phyloP scores from a whole-genome alignment of 2,888 invertebrate genomes.

The Exocentrus adspersus region DNA sequence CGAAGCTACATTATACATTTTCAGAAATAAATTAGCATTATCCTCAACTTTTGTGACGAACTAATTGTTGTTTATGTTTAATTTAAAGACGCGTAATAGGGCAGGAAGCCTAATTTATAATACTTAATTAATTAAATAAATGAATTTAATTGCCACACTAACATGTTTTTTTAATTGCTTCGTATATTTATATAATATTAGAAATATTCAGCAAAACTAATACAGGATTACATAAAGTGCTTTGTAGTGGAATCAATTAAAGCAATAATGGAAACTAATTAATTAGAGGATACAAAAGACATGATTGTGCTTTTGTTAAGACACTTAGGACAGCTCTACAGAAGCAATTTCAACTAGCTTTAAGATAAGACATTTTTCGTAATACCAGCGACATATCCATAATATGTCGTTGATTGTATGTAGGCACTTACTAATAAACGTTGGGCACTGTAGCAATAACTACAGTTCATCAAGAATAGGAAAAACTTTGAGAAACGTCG shows the following conservation, averaged over 20 bases:
- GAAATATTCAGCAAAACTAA: neutral
- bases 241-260: neutral
- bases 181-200: neutral
- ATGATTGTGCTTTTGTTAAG: too few species aligned
- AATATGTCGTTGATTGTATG: too few species aligned
- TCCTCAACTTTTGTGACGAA: neutral
- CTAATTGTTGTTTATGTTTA: conserved; percentile 1
- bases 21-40: conserved; percentile 14
- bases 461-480: too few species aligned
- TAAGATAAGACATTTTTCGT: too few species aligned
- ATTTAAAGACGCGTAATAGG: neutral
- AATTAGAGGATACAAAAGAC: too few species aligned
- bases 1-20: conserved; percentile 7
- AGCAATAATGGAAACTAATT: neutral
- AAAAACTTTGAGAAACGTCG: too few species aligned
- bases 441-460: too few species aligned
- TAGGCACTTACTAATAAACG: too few species aligned
- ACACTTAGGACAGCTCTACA: too few species aligned
- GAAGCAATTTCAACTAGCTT: too few species aligned
- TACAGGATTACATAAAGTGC: neutral
- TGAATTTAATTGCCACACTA: neutral
- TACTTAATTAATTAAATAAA: neutral
- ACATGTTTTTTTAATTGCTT: neutral
- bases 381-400: too few species aligned
- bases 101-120: neutral